phyloP scores from a whole-genome alignment of 1,140 invertebrate genomes.

The Trichogramma pretiosum region DNA sequence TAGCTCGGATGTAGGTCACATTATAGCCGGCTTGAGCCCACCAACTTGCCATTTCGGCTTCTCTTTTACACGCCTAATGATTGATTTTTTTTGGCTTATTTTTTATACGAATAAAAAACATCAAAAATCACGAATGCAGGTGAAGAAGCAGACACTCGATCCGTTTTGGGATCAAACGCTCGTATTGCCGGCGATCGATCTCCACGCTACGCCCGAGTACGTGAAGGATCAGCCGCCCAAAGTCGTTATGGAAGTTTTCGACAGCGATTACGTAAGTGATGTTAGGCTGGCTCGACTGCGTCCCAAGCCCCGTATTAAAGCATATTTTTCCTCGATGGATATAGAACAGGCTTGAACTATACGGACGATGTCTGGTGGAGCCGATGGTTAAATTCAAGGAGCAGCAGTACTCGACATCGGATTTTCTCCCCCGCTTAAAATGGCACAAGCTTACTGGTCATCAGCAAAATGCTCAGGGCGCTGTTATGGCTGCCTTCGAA shows the following conservation, averaged over 20 bases:
- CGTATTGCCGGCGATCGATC: constrained; percentile 39
- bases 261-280: constrained; percentile 35
- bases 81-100: no score
- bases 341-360: constrained; percentile 46
- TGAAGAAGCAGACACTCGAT: constrained; percentile 41
- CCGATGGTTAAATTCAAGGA: constrained; percentile 45
- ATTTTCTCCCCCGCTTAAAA: constrained; percentile 47
- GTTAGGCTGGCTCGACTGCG: no score
- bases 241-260: constrained; percentile 40
- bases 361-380: constrained; percentile 45
- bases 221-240: constrained; percentile 45
- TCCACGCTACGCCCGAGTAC: constrained; percentile 43
- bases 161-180: constrained; percentile 55
- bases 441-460: constrained; percentile 47
- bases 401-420: constrained; percentile 38
- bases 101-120: no score
- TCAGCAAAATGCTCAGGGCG: constrained; percentile 36
- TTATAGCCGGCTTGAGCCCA: no score
- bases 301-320: no score
- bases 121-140: constrained; percentile 27
- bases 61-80: no score
- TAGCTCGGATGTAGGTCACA: no score
- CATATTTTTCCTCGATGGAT: constrained; percentile 31
- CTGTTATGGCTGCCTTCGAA: constrained; percentile 51
- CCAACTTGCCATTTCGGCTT: no score